phyloP scores from a whole-genome alignment of 2,113 vertebrate species.

The Micronycteris hirsuta region DNA sequence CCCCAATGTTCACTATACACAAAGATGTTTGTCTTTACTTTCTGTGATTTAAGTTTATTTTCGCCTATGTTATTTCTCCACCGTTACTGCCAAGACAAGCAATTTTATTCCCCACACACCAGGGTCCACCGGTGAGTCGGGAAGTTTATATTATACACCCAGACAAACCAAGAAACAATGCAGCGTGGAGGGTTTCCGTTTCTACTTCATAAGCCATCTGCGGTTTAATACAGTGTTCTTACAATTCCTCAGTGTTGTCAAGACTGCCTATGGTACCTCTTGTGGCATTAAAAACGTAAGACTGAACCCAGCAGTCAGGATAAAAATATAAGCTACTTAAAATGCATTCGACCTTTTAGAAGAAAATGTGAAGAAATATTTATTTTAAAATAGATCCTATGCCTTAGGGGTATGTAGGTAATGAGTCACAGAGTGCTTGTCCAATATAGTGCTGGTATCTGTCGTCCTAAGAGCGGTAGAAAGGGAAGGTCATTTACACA shows the following conservation, averaged over 20 bases:
- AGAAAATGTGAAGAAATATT: constrained; percentile 18
- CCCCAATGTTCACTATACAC: neutral
- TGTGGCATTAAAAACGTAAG: neutral
- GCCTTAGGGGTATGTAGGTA: neutral
- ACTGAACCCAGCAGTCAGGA: neutral
- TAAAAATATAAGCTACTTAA: constrained; percentile 53
- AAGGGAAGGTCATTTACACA: neutral
- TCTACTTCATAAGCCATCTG: constrained; percentile 24
- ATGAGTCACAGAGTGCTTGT: neutral
- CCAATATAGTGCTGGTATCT: no score
- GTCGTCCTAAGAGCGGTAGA: neutral
- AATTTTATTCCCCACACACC: constrained; percentile 25
- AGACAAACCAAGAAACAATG: neutral
- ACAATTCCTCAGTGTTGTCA: neutral
- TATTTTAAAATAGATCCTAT: constrained; percentile 21
- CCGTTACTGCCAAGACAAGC: constrained; percentile 7
- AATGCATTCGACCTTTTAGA: neutral
- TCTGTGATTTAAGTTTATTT: constrained; percentile 2
- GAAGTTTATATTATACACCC: constrained; percentile 16
- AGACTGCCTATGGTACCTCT: neutral
- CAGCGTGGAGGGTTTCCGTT: neutral
- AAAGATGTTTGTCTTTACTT: neutral
- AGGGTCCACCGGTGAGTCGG: neutral
- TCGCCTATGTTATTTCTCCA: constrained; percentile 11
- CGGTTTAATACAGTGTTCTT: neutral